Evolutionary conservation across 2,113 vertebrate genomes (phyloP), one percentile per base, ranked within the genome.

Genomic region (Aleadryas rufinucha): DNA sequence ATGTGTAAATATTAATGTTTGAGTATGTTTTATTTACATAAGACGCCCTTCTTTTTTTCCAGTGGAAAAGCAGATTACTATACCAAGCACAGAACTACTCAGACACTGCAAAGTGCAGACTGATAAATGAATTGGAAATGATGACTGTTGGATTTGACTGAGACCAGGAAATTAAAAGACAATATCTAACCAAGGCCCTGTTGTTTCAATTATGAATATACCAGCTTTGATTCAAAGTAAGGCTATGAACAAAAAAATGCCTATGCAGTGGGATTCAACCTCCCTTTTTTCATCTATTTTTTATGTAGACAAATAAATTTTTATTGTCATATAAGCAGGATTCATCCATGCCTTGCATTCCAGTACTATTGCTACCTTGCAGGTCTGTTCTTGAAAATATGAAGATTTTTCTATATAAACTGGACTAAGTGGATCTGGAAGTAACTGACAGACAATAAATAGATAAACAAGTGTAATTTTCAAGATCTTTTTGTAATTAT

Each of bases 1-100:
- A 49, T n/a, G 14, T 66, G 13, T 88, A 85, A 89, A 94, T 95
- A 93, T 89, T 96, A 80, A 61, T 60, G 13, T 78, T 82, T 84
- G 28, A 85, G 15, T 59, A 54, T 50, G 23, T 33, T 89, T 89
- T 94, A 84, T 93, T 90, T 91, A 87, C 8, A 37, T 87, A 92
- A 84, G 61, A 57, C 30, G 3, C 6, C 16, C 12, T 21, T 39
- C 12, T 21, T 39, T 77, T 35, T 10, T 15, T 31, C 56, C n/a
- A 74, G 7, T 85, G 30, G 57, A 83, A 89, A 87, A 71, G 47
- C 7, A 53, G 9, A 53, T 93, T 89, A 49, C 28, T 31, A 61
- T 49, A 61, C 16, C 39, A 69, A 74, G 16, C 10, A 53, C 41
- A 79, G 49, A 89, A 50, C 45, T 86, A 76, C 50, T 87, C 44